Evolutionary conservation across 2,797 vertebrate species (phyloP).

Genomic region (Tadarida brasiliensis): DNA sequence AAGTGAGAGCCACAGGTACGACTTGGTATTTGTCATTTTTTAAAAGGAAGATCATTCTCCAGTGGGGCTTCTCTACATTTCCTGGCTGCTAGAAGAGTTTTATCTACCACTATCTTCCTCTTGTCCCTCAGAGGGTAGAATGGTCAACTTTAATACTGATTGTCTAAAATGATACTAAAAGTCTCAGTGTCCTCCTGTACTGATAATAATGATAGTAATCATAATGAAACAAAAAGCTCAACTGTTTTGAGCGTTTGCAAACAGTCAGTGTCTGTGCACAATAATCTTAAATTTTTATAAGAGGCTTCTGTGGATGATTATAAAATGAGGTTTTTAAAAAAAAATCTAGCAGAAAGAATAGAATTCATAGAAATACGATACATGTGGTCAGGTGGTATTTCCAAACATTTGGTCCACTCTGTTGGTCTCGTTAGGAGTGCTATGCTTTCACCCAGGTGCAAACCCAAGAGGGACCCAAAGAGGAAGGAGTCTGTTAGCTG

Average conservation of each 20-base stretch:
- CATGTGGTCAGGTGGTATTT: not conserved
- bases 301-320: not conserved
- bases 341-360: not conserved
- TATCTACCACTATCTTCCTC: not conserved
- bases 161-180: not conserved
- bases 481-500: not conserved
- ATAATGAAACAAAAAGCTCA: not conserved
- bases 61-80: not conserved
- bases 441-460: not conserved
- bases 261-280: not conserved
- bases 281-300: not conserved
- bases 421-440: not conserved
- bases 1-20: not conserved
- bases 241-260: slow-evolving; percentile 18
- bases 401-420: not conserved
- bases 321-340: not conserved
- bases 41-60: not conserved
- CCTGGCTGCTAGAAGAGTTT: not conserved
- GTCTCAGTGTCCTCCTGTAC: not conserved
- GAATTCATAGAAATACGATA: not conserved
- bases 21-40: not conserved
- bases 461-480: not conserved
- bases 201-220: not conserved
- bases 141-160: not conserved
- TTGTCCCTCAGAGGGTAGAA: not conserved